Evolutionary conservation across 35 echinoderm and acorn worm genomes (phyloP).

Genomic region (Ophiothrix spiculata): DNA sequence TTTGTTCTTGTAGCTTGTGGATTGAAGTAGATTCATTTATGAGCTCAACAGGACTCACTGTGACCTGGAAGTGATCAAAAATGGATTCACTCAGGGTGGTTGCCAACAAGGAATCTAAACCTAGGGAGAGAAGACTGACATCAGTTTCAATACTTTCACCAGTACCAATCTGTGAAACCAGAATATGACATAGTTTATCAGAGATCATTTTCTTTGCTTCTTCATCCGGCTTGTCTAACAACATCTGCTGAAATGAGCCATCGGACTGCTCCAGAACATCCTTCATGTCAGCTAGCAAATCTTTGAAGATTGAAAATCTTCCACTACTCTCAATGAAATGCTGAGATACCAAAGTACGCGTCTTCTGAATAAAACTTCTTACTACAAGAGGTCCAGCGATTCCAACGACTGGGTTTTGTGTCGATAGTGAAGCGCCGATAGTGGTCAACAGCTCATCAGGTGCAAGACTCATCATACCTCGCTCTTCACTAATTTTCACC

Average conservation of each 20-base stretch:
- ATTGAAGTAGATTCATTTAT: conserved; percentile 30
- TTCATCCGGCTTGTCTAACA: neutral
- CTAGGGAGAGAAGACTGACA: conserved; percentile 14
- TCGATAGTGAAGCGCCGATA: neutral
- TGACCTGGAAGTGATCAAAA: conserved; percentile 10
- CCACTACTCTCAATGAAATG: conserved; percentile 6
- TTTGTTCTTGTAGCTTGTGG: neutral
- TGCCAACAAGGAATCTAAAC: conserved; percentile 32
- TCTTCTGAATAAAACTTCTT: neutral
- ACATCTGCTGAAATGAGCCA: neutral
- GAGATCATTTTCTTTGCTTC: conserved; percentile 9
- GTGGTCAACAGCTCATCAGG: neutral
- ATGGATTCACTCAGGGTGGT: conserved; percentile 20
- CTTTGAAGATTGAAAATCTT: conserved; percentile 32
- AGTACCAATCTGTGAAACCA: conserved; percentile 18
- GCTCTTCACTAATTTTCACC: conserved; percentile 9
- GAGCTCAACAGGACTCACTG: neutral
- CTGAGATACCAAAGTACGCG: neutral
- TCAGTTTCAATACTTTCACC: neutral
- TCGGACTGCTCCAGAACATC: neutral
- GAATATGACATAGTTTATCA: neutral
- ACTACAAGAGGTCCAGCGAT: neutral
- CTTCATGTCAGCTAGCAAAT: neutral
- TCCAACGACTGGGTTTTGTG: neutral
- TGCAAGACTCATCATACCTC: conserved; percentile 19